These are phyloP conservation scores for Bubo scandiacus DNA, from an alignment of 2,113 vertebrate species.

Conservation along the genomic window DNA sequence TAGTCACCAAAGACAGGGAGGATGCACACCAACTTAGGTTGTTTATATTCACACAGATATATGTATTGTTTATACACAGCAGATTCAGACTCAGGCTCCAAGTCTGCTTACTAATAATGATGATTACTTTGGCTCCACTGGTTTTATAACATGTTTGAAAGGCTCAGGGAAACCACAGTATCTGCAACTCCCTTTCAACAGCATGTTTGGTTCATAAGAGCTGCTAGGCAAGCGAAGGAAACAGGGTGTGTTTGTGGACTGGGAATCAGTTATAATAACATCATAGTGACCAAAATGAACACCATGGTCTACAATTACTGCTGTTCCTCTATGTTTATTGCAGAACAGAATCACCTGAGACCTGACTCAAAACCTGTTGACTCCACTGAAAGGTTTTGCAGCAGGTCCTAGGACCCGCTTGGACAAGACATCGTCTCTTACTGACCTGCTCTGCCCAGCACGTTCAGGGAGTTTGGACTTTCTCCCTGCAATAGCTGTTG, in stretches of 20 bases:
- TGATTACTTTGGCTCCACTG: not conserved
- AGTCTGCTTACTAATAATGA: not conserved
- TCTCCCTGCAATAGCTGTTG: not conserved
- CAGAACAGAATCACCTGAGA: not conserved
- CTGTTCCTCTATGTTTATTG: not conserved
- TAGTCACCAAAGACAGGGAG: not conserved
- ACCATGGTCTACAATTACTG: not conserved
- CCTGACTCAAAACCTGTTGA: not conserved
- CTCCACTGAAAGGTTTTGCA: not conserved
- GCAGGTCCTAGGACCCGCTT: not conserved
- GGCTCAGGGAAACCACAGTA: not conserved
- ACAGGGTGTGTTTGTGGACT: not conserved
- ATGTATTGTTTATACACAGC: not conserved
- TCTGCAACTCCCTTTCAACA: constrained; percentile 14
- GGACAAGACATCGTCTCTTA: not conserved
- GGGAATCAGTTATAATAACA: not conserved
- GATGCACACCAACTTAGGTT: not conserved
- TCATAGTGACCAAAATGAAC: not conserved
- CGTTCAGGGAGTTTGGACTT: not conserved
- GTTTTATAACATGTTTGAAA: not conserved
- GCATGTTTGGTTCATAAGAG: not conserved
- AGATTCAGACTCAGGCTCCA: not conserved
- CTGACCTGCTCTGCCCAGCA: not conserved
- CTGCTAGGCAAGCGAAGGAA: not conserved
- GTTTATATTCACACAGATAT: not conserved